Evolutionary conservation across 37 sponge, comb jelly and placozoan species (phyloP).

Genomic region (Spongia lamella): DNA sequence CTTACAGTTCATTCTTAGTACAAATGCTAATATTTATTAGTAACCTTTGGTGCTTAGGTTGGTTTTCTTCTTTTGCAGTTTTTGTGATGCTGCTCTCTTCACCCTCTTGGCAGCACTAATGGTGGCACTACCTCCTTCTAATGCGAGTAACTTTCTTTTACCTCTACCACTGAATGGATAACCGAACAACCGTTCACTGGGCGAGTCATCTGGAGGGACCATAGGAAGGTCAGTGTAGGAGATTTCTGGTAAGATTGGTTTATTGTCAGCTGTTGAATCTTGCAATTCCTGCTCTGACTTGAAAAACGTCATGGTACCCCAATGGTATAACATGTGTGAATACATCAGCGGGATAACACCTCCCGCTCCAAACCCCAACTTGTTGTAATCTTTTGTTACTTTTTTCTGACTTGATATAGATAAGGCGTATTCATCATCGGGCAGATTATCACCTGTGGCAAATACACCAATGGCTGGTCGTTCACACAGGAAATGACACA

Average conservation of each 20-base stretch:
- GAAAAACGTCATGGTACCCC: slow-evolving; percentile 12
- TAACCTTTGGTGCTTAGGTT: background rate
- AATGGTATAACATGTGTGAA: slow-evolving; percentile 57
- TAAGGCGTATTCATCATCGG: background rate
- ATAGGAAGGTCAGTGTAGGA: too few species aligned
- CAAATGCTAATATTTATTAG: too few species aligned
- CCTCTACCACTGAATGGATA: slow-evolving; percentile 1
- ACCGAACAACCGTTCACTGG: background rate
- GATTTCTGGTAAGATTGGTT: too few species aligned
- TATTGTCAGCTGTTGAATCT: background rate
- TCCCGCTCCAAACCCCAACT: slow-evolving; percentile 69
- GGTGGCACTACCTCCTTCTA: background rate
- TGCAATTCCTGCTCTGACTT: background rate
- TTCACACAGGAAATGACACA: background rate
- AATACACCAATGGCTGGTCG: background rate
- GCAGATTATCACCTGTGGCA: background rate
- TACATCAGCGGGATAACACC: slow-evolving; percentile 55
- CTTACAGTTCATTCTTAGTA: too few species aligned
- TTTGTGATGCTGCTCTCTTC: background rate
- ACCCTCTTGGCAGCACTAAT: slow-evolving; percentile 10
- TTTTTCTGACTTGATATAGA: background rate
- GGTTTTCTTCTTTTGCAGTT: background rate
- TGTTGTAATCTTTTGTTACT: slow-evolving; percentile 20
- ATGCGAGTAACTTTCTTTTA: slow-evolving; percentile 8
- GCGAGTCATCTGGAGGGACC: background rate